Conservation (phyloP, 2,888 invertebrate species). For the Tineola bisselliella region DNA sequence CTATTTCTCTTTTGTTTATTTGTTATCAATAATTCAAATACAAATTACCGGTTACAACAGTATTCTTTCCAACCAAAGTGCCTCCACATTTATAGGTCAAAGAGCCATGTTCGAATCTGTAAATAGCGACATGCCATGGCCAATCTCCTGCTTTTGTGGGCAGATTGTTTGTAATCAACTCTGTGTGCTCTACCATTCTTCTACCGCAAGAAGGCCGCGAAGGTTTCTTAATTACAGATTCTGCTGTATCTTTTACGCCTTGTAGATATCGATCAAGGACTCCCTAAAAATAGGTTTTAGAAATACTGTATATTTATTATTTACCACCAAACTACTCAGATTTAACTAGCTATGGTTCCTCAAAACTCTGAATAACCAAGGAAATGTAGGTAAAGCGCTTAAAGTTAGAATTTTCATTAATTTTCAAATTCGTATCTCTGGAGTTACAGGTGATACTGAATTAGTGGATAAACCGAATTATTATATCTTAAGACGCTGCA, state of each 20-base stretch:
- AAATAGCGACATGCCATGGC: slow-evolving; percentile 50
- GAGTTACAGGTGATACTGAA: no score
- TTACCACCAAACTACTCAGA: neutral
- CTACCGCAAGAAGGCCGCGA: slow-evolving; percentile 27
- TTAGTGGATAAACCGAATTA: no score
- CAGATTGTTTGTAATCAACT: slow-evolving; percentile 36
- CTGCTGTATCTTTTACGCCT: slow-evolving; percentile 22
- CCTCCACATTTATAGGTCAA: slow-evolving; percentile 44
- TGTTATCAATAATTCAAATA: neutral
- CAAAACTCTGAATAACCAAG: no score
- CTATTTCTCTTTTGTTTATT: no score
- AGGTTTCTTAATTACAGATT: slow-evolving; percentile 13
- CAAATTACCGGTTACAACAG: slow-evolving; percentile 37
- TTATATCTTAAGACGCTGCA: no score
- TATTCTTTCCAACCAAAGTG: slow-evolving; percentile 32
- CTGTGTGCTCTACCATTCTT: slow-evolving; percentile 31
- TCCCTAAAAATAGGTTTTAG: neutral
- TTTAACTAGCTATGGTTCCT: no score
- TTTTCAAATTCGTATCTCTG: no score
- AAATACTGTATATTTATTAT: no score
- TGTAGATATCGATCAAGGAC: neutral
- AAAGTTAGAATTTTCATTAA: no score
- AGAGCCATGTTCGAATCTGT: slow-evolving; percentile 23
- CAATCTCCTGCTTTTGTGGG: slow-evolving; percentile 42
- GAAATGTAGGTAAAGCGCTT: no score